phyloP scores from a whole-genome alignment of 2,113 vertebrate genomes.

The Apaloderma vittatum region DNA sequence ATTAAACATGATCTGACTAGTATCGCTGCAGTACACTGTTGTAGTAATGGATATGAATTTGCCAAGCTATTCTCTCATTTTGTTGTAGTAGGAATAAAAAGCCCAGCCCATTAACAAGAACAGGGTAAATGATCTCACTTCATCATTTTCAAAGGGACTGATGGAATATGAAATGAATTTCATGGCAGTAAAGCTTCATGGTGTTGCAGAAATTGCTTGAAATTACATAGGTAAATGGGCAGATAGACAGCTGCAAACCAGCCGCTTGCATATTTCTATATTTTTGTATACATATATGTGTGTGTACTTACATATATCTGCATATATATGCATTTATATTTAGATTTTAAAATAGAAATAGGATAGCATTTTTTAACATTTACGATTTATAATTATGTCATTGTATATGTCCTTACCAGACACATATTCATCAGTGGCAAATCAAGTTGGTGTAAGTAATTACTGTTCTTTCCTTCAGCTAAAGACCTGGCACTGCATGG shows the following conservation, averaged over 20 bases:
- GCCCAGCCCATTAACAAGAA: slow-evolving; percentile 62
- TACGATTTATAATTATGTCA: background rate
- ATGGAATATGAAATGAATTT: slow-evolving; percentile 80
- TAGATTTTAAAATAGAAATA: background rate
- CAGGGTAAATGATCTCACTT: slow-evolving; percentile 72
- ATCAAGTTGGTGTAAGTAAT: background rate
- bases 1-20: slow-evolving; percentile 59
- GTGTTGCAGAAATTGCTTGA: slow-evolving; percentile 66
- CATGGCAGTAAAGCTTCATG: slow-evolving; percentile 50
- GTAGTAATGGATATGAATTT: slow-evolving; percentile 62
- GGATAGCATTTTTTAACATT: background rate
- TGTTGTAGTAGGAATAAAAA: slow-evolving; percentile 68
- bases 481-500: background rate
- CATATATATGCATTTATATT: background rate
- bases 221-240: slow-evolving; percentile 30
- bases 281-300: background rate
- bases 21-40: slow-evolving; percentile 44
- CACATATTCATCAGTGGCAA: background rate
- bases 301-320: background rate
- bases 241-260: background rate
- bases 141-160: slow-evolving; percentile 77
- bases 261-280: background rate
- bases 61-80: slow-evolving; percentile 41
- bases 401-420: background rate
- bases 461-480: background rate